phyloP scores from a whole-genome alignment of 2,888 invertebrate species.

The Clanis bilineata region DNA sequence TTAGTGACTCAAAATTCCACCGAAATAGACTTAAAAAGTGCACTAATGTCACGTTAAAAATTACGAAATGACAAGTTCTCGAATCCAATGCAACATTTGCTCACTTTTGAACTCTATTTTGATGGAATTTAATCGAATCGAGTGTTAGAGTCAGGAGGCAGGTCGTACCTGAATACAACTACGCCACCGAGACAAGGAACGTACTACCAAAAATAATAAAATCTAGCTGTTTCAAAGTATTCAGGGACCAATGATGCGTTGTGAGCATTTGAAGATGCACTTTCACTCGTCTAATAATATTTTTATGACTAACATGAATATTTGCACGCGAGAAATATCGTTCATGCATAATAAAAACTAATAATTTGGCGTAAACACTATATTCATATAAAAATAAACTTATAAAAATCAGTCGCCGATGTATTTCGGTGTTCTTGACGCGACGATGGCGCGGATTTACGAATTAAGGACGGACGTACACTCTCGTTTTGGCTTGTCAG shows the following conservation, averaged over 20 bases:
- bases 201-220: too few relatives aligned
- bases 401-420: constrained; percentile 15
- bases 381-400: constrained; percentile 35
- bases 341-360: constrained; percentile 28
- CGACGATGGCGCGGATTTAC: not conserved
- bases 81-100: too few relatives aligned
- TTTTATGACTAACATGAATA: constrained; percentile 10
- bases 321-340: constrained; percentile 22
- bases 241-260: not conserved
- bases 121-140: too few relatives aligned
- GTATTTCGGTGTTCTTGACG: constrained; percentile 15
- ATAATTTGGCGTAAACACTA: constrained; percentile 30
- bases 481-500: not conserved
- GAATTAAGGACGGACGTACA: not conserved
- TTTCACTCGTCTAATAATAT: not conserved
- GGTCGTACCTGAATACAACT: too few relatives aligned
- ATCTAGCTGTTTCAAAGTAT: not conserved
- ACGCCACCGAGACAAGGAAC: too few relatives aligned
- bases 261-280: not conserved
- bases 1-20: too few relatives aligned
- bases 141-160: too few relatives aligned
- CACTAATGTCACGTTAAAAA: too few relatives aligned
- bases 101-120: too few relatives aligned
- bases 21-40: too few relatives aligned
- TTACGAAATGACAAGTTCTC: too few relatives aligned